Percentiles rank a stretch among this genome's conserved stretches.
Evolutionary conservation across 2,113 vertebrate genomes (phyloP).

Genomic region (Pseudonaja textilis): DNA sequence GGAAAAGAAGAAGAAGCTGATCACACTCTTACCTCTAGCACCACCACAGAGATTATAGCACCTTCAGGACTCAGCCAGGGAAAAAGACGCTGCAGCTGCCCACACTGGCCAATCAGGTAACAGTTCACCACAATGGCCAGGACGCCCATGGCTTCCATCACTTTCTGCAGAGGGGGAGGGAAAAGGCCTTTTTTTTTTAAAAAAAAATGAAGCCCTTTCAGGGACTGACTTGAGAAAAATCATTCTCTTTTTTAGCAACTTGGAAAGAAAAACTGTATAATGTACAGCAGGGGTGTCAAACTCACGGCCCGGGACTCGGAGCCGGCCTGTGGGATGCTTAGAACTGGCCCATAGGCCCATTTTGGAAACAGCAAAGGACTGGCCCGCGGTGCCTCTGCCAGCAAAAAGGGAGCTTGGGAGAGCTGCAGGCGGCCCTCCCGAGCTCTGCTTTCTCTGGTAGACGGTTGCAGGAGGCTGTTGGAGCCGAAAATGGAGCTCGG

Average conservation of each 20-base stretch:
- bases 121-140: slow-evolving; percentile 96
- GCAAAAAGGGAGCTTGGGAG: too few species aligned
- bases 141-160: slow-evolving; percentile 94
- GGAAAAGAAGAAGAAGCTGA: too few species aligned
- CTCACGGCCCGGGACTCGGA: too few species aligned
- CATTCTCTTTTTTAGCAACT: not conserved
- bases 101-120: slow-evolving; percentile 97
- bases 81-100: slow-evolving; percentile 92
- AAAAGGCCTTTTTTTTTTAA: too few species aligned
- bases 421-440: too few species aligned
- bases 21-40: slow-evolving; percentile 83
- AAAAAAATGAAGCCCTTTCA: not conserved
- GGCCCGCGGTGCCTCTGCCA: too few species aligned
- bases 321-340: too few species aligned
- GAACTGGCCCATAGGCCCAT: too few species aligned
- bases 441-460: too few species aligned
- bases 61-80: slow-evolving; percentile 95
- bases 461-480: too few species aligned
- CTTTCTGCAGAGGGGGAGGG: slow-evolving; percentile 74
- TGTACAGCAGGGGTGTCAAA: not conserved
- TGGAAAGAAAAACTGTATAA: not conserved
- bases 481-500: too few species aligned
- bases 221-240: not conserved
- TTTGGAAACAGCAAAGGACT: too few species aligned
- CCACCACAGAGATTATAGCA: slow-evolving; percentile 93